Percentiles rank a stretch among this genome's conserved stretches.
Conservation (phyloP, 2,888 invertebrate species). For the Lissocephala sabroskyi region DNA sequence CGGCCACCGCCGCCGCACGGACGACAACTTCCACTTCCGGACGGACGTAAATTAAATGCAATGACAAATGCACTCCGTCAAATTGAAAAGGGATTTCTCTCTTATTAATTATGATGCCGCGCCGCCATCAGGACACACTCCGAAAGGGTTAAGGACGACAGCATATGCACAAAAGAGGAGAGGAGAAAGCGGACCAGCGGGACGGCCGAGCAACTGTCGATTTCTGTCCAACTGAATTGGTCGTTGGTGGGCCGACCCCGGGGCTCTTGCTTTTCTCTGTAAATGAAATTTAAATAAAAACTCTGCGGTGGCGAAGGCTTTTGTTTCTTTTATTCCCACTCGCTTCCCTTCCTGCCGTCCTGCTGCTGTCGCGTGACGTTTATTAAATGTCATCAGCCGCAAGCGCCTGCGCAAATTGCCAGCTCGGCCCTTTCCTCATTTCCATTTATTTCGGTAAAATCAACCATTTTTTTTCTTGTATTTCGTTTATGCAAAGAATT, state of each 20-base stretch:
- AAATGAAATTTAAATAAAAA: slow-evolving; percentile 65
- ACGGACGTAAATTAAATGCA: slow-evolving; percentile 58
- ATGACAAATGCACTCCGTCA: slow-evolving; percentile 67
- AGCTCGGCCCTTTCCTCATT: slow-evolving; percentile 32
- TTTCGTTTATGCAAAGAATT: too few relatives aligned
- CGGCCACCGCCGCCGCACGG: slow-evolving; percentile 7
- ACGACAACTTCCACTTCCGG: slow-evolving; percentile 46
- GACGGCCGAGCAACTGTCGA: slow-evolving; percentile 50
- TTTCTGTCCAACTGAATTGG: slow-evolving; percentile 21
- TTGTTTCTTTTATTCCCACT: slow-evolving; percentile 39
- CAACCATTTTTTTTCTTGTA: too few relatives aligned
- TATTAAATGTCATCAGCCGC: slow-evolving; percentile 42
- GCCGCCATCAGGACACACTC: slow-evolving; percentile 1
- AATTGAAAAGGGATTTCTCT: slow-evolving; percentile 69
- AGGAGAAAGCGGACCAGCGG: slow-evolving; percentile 1
- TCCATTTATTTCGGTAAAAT: too few relatives aligned
- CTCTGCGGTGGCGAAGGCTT: slow-evolving; percentile 54
- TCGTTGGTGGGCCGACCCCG: neutral
- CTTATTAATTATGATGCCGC: slow-evolving; percentile 67
- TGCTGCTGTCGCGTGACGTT: slow-evolving; percentile 14
- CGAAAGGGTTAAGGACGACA: slow-evolving; percentile 40
- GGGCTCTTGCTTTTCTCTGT: slow-evolving; percentile 25
- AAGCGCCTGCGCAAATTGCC: slow-evolving; percentile 62
- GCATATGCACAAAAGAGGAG: neutral
- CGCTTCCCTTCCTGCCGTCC: slow-evolving; percentile 16